phyloP scores from a whole-genome alignment of 2,797 vertebrate genomes.

The Delichon dasypus region DNA sequence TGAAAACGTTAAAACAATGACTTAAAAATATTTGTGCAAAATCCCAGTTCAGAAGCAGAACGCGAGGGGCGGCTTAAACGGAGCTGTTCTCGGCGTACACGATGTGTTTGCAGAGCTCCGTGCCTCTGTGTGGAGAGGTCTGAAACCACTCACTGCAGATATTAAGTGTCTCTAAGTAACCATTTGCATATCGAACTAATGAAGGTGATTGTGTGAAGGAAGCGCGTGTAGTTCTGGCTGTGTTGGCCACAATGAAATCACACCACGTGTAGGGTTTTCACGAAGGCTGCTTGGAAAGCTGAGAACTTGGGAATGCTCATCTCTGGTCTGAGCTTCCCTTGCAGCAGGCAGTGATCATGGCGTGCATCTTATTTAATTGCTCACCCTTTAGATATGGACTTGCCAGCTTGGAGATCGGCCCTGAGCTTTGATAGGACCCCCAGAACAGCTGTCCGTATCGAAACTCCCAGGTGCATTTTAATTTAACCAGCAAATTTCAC shows the following conservation, averaged over 20 bases:
- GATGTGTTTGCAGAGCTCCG: neutral
- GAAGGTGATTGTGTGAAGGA: neutral
- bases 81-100: neutral
- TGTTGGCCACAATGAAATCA: neutral
- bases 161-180: neutral
- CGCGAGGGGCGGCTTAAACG: neutral
- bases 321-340: neutral
- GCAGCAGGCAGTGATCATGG: neutral
- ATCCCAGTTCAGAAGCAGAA: neutral
- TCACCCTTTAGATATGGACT: neutral
- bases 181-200: constrained; percentile 5
- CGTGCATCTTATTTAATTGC: neutral
- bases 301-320: neutral
- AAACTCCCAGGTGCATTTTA: neutral
- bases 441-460: neutral
- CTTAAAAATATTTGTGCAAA: constrained; percentile 20
- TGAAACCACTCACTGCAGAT: neutral
- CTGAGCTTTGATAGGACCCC: neutral
- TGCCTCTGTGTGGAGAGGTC: neutral
- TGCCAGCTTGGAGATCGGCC: neutral
- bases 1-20: constrained; percentile 14
- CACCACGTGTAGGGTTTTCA: neutral
- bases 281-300: neutral
- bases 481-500: neutral
- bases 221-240: neutral